Evolutionary conservation across 2,113 vertebrate genomes (phyloP).

Genomic region (Taurulus bubalis): DNA sequence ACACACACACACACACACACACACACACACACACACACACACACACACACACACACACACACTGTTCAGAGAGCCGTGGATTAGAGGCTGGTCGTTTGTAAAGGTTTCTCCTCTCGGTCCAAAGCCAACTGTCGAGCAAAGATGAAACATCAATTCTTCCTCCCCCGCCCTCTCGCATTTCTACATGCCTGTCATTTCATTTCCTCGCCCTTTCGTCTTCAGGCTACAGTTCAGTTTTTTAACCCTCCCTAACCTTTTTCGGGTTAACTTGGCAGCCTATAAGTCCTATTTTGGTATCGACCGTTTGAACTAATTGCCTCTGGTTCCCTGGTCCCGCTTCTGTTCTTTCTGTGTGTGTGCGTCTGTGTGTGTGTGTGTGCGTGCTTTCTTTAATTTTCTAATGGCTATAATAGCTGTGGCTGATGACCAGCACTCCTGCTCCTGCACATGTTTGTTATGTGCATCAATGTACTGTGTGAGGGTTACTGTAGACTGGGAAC

Average conservation of each 20-base stretch:
- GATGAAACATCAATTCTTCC: slow-evolving; percentile 18
- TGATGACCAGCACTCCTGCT: slow-evolving; percentile 5
- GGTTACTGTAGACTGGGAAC: neutral
- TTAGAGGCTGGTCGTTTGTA: slow-evolving; percentile 33
- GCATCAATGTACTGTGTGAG: slow-evolving; percentile 8
- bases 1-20: slow-evolving; percentile 1
- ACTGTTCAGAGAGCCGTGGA: slow-evolving; percentile 26
- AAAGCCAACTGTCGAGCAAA: slow-evolving; percentile 21
- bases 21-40: neutral
- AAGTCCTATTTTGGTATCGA: slow-evolving; percentile 50
- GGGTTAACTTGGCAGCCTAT: slow-evolving; percentile 29
- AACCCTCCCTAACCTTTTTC: slow-evolving; percentile 7
- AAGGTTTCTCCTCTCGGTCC: slow-evolving; percentile 19
- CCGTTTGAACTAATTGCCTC: slow-evolving; percentile 57
- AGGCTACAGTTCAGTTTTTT: slow-evolving; percentile 42
- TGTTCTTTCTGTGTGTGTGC: neutral
- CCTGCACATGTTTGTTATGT: neutral
- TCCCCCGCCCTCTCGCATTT: neutral
- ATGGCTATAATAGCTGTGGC: slow-evolving; percentile 40
- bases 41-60: neutral
- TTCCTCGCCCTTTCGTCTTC: slow-evolving; percentile 6
- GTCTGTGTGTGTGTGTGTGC: slow-evolving; percentile 20
- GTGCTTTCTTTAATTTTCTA: slow-evolving; percentile 61
- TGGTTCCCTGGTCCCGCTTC: slow-evolving; percentile 31
- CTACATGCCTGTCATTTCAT: slow-evolving; percentile 7